Evolutionary conservation across 2,888 invertebrate genomes (phyloP).

Genomic region (Noctua janthina): DNA sequence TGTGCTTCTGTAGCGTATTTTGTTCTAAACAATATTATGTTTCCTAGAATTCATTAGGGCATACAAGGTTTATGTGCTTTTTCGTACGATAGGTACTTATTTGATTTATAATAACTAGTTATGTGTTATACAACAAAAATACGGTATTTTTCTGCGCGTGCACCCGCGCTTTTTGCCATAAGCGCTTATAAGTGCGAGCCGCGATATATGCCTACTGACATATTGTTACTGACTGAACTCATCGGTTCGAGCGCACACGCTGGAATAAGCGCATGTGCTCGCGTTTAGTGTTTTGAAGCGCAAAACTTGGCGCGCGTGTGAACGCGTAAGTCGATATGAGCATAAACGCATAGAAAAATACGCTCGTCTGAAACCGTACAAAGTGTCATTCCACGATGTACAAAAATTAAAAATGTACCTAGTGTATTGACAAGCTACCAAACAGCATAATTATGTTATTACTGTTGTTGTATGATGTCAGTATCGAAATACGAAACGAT

Average conservation of each 20-base stretch:
- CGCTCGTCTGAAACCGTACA: neutral
- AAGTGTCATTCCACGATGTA: neutral
- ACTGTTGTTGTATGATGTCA: neutral
- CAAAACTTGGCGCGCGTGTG: neutral
- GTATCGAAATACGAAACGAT: neutral
- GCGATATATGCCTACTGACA: too few species aligned
- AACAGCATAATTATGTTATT: neutral
- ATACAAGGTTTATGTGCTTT: neutral
- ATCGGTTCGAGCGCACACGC: too few species aligned
- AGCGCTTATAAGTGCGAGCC: too few species aligned
- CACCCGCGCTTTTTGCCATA: too few species aligned
- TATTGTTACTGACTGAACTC: too few species aligned
- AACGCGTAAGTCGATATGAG: neutral
- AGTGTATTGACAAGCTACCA: neutral
- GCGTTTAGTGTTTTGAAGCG: neutral
- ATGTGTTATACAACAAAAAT: too few species aligned
- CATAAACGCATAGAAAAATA: neutral
- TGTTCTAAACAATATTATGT: constrained; percentile 14
- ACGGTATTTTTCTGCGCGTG: too few species aligned
- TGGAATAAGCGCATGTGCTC: too few species aligned
- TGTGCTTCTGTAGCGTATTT: neutral
- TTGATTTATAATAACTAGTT: neutral
- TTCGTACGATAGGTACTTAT: neutral
- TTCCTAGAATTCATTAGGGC: constrained; percentile 5
- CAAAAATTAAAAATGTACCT: neutral